Base-by-base conservation (phyloP, 1,140 invertebrate genomes). In the Sipha flava region DNA sequence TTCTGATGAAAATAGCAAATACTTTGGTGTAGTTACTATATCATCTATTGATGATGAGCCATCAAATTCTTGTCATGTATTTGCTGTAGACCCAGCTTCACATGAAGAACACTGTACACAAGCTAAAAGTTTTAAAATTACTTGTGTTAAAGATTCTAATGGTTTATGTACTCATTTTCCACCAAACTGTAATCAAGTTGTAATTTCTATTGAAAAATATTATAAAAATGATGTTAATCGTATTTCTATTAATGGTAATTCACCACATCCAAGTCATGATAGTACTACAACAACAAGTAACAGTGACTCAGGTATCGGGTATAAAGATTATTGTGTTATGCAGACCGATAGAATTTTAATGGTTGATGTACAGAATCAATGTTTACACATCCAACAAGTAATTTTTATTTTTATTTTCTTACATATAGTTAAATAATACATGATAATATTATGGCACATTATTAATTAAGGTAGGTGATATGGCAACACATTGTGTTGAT, bases 41-140 rank as follows among this genome's bases (percentile, higher is more conserved):
- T 92, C 92, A 81, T 79, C 84, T 72, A 83, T 85, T 34, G 83
- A 83, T 31, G 85, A 86, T 81, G 83, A 84, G 82, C 77, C 92
- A 1, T 95, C 94, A 16, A 94, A 94, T 84, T 96, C 95, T 49
- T 98, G 96, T 84, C 96, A 98, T 85, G 94, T 98, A 0, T 98
- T 98, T 85, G 95, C 94, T 81, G 92, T 97, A 18, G 94, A 98
- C 84, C 90, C 93, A 0, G 92, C 94, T 84, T 93, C 96, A 85
- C 92, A 97, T 85, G 88, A 88, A 47, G 89, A 91, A 43, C 96
- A 98, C 87, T 85, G 88, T 31, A 86, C 87, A n/a, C 89, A 91
- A 85, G 94, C 94, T 2, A 89, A 90, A 81, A 89, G 89, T 80
- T 95, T 95, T 86, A 90, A 90, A 82, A 89, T 95, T 59, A 87